Conservation (phyloP, 2,797 vertebrate species). For the Pseudochromis fuscus region DNA sequence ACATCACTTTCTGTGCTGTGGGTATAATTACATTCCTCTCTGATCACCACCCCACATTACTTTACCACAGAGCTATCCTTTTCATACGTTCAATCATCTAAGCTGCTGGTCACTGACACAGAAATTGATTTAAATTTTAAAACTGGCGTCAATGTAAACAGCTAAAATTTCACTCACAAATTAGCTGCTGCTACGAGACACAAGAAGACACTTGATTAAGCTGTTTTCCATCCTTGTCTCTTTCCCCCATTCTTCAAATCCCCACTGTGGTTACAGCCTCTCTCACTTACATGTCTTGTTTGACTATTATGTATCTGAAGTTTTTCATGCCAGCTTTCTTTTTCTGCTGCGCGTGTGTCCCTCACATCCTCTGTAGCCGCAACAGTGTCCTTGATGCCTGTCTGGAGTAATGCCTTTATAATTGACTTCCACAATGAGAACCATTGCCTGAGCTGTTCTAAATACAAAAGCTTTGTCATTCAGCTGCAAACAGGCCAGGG, state of each 20-base stretch:
- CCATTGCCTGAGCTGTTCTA: conserved; percentile 11
- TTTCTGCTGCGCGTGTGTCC: conserved; percentile 38
- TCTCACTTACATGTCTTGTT: conserved; percentile 14
- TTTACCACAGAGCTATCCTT: conserved; percentile 1
- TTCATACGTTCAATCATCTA: background rate
- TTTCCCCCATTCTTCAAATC: conserved; percentile 14
- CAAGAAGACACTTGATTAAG: conserved; percentile 24
- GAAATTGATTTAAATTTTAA: too few relatives aligned
- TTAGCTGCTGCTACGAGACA: conserved; percentile 34
- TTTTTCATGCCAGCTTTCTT: conserved; percentile 42
- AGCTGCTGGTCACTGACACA: background rate
- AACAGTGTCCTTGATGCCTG: conserved; percentile 28
- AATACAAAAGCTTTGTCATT: conserved; percentile 47
- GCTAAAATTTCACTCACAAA: background rate
- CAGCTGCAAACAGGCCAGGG: background rate
- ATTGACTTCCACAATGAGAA: conserved; percentile 52
- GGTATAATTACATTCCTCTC: conserved; percentile 11
- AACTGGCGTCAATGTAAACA: background rate
- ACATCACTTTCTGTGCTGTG: conserved; percentile 8
- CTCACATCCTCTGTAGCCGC: conserved; percentile 41
- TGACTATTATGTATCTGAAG: conserved; percentile 46
- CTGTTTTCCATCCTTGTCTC: conserved; percentile 12
- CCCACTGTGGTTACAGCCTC: conserved; percentile 2
- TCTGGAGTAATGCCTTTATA: conserved; percentile 69
- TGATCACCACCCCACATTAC: background rate